These are phyloP conservation scores for Drosophila emarginata DNA, from an alignment of 2,888 invertebrate species.

Conservation along the genomic window DNA sequence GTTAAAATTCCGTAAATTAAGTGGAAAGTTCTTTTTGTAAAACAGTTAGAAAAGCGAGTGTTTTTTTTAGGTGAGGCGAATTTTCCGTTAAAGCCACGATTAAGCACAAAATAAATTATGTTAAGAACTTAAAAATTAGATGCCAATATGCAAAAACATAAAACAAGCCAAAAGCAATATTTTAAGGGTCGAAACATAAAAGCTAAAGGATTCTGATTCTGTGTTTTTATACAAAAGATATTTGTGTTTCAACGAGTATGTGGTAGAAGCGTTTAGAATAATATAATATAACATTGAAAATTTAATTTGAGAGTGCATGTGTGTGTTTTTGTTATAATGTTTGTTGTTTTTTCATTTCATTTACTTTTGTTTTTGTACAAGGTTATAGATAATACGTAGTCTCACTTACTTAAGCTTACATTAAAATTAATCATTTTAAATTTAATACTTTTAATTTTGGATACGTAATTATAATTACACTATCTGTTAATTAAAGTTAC, in stretches of 20 bases:
- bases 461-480: too few relatives aligned
- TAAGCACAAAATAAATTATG: slow-evolving; percentile 25
- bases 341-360: neutral
- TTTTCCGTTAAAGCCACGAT: slow-evolving; percentile 5
- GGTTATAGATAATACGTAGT: neutral
- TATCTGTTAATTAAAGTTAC: too few relatives aligned
- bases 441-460: too few relatives aligned
- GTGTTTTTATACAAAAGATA: slow-evolving; percentile 33
- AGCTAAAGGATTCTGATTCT: slow-evolving; percentile 6
- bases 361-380: slow-evolving; percentile 1
- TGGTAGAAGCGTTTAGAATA: neutral
- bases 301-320: neutral
- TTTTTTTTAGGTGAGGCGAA: slow-evolving; percentile 1
- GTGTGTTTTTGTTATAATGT: neutral
- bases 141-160: slow-evolving; percentile 71
- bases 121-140: slow-evolving; percentile 21
- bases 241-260: slow-evolving; percentile 6
- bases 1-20: neutral
- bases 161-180: neutral
- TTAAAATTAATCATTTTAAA: too few relatives aligned
- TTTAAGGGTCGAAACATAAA: neutral
- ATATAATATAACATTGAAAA: neutral
- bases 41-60: slow-evolving; percentile 9
- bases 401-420: neutral
- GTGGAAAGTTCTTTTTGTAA: too few relatives aligned